A percentile compares a stretch with the other conserved stretches of the same genome.
These are phyloP conservation scores for Toxonevra muliebris DNA, from an alignment of 2,888 invertebrate species.

Conservation along the genomic window DNA sequence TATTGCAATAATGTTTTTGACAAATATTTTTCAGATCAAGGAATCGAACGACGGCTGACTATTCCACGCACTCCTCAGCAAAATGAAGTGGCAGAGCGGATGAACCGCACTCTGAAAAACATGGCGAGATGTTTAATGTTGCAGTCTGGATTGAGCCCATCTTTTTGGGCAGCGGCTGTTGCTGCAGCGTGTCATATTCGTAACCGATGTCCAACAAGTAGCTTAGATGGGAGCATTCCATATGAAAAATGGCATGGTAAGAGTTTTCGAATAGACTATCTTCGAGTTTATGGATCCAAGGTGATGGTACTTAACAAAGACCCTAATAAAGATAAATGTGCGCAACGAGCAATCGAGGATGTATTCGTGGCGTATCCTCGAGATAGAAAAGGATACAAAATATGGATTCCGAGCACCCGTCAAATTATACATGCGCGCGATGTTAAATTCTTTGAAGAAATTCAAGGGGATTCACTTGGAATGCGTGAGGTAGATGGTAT, in stretches of 20 bases:
- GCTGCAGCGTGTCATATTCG: conserved; percentile 40
- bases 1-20: conserved; percentile 40
- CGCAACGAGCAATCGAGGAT: conserved; percentile 28
- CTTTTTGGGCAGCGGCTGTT: conserved; percentile 50
- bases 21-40: conserved; percentile 41
- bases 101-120: conserved; percentile 45
- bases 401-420: conserved; percentile 23
- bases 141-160: conserved; percentile 31
- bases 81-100: conserved; percentile 48
- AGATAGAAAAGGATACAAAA: conserved; percentile 28
- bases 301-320: conserved; percentile 44
- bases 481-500: not conserved
- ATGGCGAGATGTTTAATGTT: conserved; percentile 47
- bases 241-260: not conserved
- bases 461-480: not conserved
- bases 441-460: conserved; percentile 22
- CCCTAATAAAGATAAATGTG: conserved; percentile 27
- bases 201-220: conserved; percentile 32
- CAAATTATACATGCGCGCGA: conserved; percentile 25
- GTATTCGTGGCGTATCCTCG: conserved; percentile 31
- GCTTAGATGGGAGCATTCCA: conserved; percentile 9
- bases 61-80: conserved; percentile 45
- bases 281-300: conserved; percentile 57
- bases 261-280: conserved; percentile 47
- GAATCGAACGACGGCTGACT: conserved; percentile 44